Evolutionary conservation across 2,113 vertebrate species (phyloP).

Genomic region (Protobothrops flavoviridis): DNA sequence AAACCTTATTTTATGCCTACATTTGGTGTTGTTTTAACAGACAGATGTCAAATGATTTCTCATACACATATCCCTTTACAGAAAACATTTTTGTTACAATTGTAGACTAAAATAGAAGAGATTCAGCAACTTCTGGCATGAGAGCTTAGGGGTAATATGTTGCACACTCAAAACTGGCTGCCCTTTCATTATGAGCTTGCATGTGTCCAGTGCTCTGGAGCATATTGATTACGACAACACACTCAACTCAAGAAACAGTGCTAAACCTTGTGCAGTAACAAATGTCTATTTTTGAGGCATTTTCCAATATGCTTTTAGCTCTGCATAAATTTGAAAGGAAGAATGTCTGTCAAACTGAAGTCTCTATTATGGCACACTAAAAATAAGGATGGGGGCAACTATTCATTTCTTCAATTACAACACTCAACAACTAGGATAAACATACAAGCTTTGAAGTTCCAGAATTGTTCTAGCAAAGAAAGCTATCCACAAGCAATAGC

Average conservation of each 20-base stretch:
- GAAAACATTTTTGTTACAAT: not conserved
- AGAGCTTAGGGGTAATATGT: not conserved
- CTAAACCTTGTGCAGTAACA: not conserved
- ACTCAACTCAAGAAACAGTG: not conserved
- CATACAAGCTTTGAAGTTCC: not conserved
- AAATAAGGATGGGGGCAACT: not conserved
- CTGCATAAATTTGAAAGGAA: not conserved
- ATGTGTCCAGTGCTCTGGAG: not conserved
- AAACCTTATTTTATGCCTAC: not conserved
- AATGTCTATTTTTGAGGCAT: not conserved
- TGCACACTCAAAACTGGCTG: not conserved
- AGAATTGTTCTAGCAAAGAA: not conserved
- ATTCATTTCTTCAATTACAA: not conserved
- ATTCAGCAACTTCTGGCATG: not conserved
- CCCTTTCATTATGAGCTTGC: not conserved
- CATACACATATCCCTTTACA: not conserved
- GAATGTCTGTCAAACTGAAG: not conserved
- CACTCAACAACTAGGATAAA: not conserved
- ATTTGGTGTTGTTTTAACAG: not conserved
- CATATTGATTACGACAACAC: not conserved
- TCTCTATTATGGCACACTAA: not conserved
- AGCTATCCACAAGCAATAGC: not conserved
- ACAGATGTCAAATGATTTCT: not conserved
- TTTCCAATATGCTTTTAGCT: not conserved
- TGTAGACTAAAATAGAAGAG: not conserved